Evolutionary conservation across 2,797 vertebrate species (phyloP), one percentile per base, ranked within the genome.

Genomic region (Okamejei kenojei): DNA sequence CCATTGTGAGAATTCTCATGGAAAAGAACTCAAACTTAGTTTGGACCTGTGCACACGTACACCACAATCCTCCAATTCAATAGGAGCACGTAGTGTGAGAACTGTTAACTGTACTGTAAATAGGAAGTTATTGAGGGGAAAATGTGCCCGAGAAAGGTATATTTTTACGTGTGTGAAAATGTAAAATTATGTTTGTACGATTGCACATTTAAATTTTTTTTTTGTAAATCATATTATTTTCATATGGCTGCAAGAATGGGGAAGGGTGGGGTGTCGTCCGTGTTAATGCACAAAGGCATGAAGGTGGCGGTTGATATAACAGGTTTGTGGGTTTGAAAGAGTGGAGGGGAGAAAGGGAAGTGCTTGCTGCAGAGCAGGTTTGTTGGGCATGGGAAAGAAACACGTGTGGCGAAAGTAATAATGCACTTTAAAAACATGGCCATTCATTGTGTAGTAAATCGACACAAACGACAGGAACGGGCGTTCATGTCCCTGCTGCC

Each of bases 221-320:
- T 95, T 93, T 94, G 93, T 95, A 94, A 94, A 95, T 94, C 95
- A 94, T 95, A 94, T 94, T 93, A 94, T 93, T 94, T 94, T 94
- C 93, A 71, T 93, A 93, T 93, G 93, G 94, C 94, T 6, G 93
- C 93, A 94, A 94, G 93, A 93, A 95, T 90, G 35, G 68, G 9
- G 71, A 19, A 21, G 93, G 94, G 94, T 94, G 80, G 35, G 93
- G 93, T 94, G 93, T 93, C 94, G 94, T 94, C 95, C 0, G 93
- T 95, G 94, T 95, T 94, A 95, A 96, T 95, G 95, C 96, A 94
- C 95, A 95, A 93, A 95, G 95, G 95, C 95, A 95, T 94, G 94
- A 94, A 94, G 93, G 94, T 94, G 93, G 94, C 94, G 95, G 93
- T 95, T 94, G 94, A 93, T 94, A 95, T 93, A 94, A 90, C 4